A percentile compares a stretch with the other conserved stretches of the same genome.
These are phyloP conservation scores for Euleptes europaea DNA, from an alignment of 2,113 vertebrate species.

Conservation along the genomic window DNA sequence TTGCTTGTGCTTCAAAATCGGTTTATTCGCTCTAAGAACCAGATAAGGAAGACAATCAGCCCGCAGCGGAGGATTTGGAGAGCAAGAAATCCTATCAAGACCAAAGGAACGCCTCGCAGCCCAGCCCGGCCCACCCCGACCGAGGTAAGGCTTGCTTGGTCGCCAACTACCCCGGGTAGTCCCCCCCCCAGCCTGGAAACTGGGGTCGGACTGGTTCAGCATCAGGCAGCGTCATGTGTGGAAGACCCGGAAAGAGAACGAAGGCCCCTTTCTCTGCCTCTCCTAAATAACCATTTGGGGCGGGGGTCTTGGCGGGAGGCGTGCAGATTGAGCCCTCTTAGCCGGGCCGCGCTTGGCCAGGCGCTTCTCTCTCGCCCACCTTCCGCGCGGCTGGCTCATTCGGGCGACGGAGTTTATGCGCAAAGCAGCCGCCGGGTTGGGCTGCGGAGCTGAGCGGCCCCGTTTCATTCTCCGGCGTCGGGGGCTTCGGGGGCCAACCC, in stretches of 20 bases:
- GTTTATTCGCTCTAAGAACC: conserved; percentile 82
- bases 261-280: too few species aligned
- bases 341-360: neutral
- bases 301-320: neutral
- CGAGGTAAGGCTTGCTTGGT: conserved; percentile 75
- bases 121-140: conserved; percentile 82
- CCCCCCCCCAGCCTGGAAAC: too few species aligned
- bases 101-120: conserved; percentile 80
- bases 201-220: too few species aligned
- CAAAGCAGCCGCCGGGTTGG: neutral
- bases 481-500: neutral
- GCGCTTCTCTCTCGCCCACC: too few species aligned
- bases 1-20: conserved; percentile 75
- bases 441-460: neutral
- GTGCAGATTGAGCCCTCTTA: neutral
- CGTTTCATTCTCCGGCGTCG: neutral
- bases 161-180: too few species aligned
- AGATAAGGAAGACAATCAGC: conserved; percentile 81
- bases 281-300: conserved; percentile 36
- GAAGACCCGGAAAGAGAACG: too few species aligned
- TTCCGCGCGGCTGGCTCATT: neutral
- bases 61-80: conserved; percentile 89
- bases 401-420: neutral
- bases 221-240: too few species aligned
- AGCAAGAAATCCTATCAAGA: conserved; percentile 85